Base-by-base conservation (phyloP, 2,797 vertebrate species). In the Tarsius wallacei region DNA sequence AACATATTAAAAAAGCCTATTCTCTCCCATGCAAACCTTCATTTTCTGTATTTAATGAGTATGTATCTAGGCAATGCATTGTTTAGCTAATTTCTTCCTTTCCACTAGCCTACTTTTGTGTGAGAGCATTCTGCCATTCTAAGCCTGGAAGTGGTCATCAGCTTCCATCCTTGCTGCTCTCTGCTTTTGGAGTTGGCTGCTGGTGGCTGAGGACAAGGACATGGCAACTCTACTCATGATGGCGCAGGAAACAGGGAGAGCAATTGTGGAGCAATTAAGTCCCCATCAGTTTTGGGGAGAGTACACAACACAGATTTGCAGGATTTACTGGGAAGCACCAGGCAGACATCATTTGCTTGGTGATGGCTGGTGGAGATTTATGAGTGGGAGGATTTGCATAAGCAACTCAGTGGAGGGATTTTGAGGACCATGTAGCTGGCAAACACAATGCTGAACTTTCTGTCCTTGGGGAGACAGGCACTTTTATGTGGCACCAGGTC, bases 261-360 rank as follows among this genome's bases (percentile, higher is more conserved):
- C 87, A 97, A 96, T 98, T 98, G 97, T 17, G 96, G 94, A 97
- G 82, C n/a, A 94, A 95, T 98, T 98, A 98, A 94, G 74, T 96
- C 97, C 96, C 96, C 36, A 61, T 59, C 84, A 96, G 68, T 96
- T 97, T 71, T 24, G 31, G 81, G 77, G 80, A 95, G 96, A 97
- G 83, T 74, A 97, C 96, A 93, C 55, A 97, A 98, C 98, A 96
- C 47, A 92, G 96, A 93, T 98, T 91, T 97, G 86, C 68, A 95
- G 85, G 87, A 95, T 96, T 98, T 96, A 74, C 85, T 93, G 93
- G 98, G 91, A 97, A 98, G 91, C 68, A 97, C 76, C 73, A 97
- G 97, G 93, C n/a, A 97, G 97, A 97, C 5, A 15, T 88, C 97
- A 97, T 98, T 96, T 97, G 97, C 91, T 61, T 90, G 92, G 95